Evolutionary conservation across 2,113 vertebrate species (phyloP).

Genomic region (Pogonocichla stellata): DNA sequence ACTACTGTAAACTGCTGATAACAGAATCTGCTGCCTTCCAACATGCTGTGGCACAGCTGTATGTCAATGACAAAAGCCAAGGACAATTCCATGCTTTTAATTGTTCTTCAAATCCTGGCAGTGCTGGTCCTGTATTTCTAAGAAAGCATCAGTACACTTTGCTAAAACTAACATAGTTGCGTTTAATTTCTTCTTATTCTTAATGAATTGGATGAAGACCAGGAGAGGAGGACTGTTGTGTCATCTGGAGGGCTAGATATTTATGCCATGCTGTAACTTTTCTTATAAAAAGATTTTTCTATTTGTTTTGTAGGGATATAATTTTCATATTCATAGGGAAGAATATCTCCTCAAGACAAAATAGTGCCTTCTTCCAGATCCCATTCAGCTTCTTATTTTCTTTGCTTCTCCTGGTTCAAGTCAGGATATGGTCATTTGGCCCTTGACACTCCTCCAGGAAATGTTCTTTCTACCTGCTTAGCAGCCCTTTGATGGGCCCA

Average conservation of each 20-base stretch:
- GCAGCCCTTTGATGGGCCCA: fast-evolving
- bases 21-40: neutral
- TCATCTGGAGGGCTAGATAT: neutral
- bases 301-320: neutral
- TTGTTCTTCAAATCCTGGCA: neutral
- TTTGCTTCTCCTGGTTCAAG: neutral
- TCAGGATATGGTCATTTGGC: fast-evolving
- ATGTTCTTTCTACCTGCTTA: neutral
- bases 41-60: neutral
- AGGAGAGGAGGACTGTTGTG: neutral
- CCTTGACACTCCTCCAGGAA: neutral
- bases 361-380: neutral
- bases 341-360: neutral
- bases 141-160: neutral
- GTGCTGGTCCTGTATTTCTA: neutral
- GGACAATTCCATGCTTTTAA: neutral
- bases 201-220: neutral
- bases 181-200: neutral
- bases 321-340: neutral
- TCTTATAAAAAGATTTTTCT: neutral
- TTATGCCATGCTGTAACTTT: neutral
- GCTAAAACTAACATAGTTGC: neutral
- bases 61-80: neutral
- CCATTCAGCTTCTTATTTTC: neutral
- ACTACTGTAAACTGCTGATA: neutral